Evolutionary conservation across 2,888 invertebrate genomes (phyloP), one percentile per base, ranked within the genome.

Genomic region (Cantharis flavilabris): DNA sequence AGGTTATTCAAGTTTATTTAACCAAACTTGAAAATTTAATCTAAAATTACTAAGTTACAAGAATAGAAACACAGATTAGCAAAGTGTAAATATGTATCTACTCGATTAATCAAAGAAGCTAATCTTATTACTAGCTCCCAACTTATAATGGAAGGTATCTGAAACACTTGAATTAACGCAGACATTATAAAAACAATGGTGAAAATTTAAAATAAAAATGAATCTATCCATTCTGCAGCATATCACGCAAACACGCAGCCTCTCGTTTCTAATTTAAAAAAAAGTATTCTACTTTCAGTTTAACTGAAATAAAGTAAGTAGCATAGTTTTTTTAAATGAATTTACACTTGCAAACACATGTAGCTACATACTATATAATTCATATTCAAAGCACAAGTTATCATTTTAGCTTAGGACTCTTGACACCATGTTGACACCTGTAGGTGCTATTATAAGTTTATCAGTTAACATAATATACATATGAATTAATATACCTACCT

Each of bases 101-200:
- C 65, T 67, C 65, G 20, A 67, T 67, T 67, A 67, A 67, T 67
- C 65, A 67, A 67, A 67, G 65, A 67, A 67, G 65, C 20, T 67
- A 67, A 67, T 67, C 65, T 67, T 67, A 26, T 67, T 67, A 67
- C 49, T 49, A n/a, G 49, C 49, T n/a, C n/a, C 49, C 49, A 49
- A 49, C 49, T 49, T 49, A 49, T 49, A 49, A 49, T 49, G 13
- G 49, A 49, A 49, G 49, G 49, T 49, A 49, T 49, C 49, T 49
- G 49, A 49, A n/a, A 49, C 49, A 49, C 49, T 49, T 49, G 49
- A 49, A 49, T 49, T 49, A 49, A 49, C 49, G 49, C 49, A 49
- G 49, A 49, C 49, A 49, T 49, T 49, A 49, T 49, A 49, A 49
- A 49, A 49, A 49, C 49, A 49, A 49, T 49, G 49, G 49, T 49